Percentiles rank a stretch among this genome's conserved stretches.
Evolutionary conservation across 2,888 invertebrate genomes (phyloP).

Genomic region (Ichneumoninae sp.): DNA sequence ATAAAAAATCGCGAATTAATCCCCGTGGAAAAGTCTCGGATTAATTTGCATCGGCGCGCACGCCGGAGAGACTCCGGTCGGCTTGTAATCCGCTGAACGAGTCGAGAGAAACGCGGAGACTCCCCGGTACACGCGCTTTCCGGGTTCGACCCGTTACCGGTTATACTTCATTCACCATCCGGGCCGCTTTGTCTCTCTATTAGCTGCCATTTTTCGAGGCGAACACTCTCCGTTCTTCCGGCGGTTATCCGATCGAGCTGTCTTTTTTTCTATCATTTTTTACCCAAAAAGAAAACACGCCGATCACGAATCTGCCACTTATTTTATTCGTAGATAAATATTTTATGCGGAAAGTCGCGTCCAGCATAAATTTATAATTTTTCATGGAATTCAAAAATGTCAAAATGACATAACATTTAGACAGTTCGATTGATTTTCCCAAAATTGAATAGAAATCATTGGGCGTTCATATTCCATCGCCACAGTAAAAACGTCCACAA

Average conservation of each 20-base stretch:
- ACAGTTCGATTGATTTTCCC: too few relatives aligned
- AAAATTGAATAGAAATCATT: too few relatives aligned
- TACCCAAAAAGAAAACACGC: too few relatives aligned
- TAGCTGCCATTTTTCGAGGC: constrained; percentile 3
- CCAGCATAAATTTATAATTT: too few relatives aligned
- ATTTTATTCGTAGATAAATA: too few relatives aligned
- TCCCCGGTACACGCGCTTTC: constrained; percentile 35
- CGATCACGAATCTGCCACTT: too few relatives aligned
- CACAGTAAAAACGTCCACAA: too few relatives aligned
- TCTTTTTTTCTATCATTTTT: background rate
- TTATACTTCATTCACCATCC: constrained; percentile 5
- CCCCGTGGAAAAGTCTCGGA: constrained; percentile 72
- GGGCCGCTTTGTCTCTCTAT: background rate
- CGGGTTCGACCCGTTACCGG: constrained; percentile 54
- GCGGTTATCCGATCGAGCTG: background rate
- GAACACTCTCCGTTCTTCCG: background rate
- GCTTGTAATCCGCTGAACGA: constrained; percentile 2
- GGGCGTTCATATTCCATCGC: too few relatives aligned
- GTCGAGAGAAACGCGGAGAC: constrained; percentile 62
- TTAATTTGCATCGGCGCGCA: constrained; percentile 78
- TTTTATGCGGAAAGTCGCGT: too few relatives aligned
- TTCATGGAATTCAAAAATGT: too few relatives aligned
- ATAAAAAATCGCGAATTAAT: constrained; percentile 68
- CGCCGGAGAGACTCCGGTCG: background rate
- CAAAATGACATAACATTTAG: too few relatives aligned